These are phyloP conservation scores for Helicoverpa zea DNA, from an alignment of 1,140 invertebrate species.

Conservation along the genomic window DNA sequence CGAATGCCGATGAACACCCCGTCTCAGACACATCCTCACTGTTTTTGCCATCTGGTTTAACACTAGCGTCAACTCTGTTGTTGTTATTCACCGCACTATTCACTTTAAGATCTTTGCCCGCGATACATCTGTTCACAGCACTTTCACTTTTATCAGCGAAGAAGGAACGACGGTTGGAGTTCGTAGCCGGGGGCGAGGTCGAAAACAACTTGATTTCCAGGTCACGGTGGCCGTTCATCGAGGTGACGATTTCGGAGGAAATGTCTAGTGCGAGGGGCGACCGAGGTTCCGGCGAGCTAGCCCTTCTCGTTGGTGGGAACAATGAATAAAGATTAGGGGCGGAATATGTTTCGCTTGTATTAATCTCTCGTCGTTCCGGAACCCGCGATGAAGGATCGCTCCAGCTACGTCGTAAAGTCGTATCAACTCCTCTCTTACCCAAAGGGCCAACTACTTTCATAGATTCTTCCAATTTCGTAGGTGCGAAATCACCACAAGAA, in stretches of 20 bases:
- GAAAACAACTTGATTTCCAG: slow-evolving; percentile 93
- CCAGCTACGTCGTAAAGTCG: slow-evolving; percentile 88
- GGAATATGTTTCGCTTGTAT: slow-evolving; percentile 75
- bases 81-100: slow-evolving; percentile 80
- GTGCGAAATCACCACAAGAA: slow-evolving; percentile 82
- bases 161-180: slow-evolving; percentile 79
- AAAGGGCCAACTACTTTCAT: slow-evolving; percentile 83
- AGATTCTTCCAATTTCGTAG: slow-evolving; percentile 82
- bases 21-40: slow-evolving; percentile 75
- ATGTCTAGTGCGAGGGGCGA: slow-evolving; percentile 88
- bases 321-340: slow-evolving; percentile 83
- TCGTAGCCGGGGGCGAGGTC: slow-evolving; percentile 84
- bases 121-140: slow-evolving; percentile 79
- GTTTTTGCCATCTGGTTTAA: slow-evolving; percentile 68
- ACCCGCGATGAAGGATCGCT: slow-evolving; percentile 87
- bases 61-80: slow-evolving; percentile 72
- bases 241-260: slow-evolving; percentile 93
- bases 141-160: slow-evolving; percentile 84
- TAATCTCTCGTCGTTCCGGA: slow-evolving; percentile 74
- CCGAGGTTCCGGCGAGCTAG: slow-evolving; percentile 79
- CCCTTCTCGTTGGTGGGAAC: slow-evolving; percentile 86
- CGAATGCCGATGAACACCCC: slow-evolving; percentile 69
- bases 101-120: slow-evolving; percentile 73
- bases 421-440: slow-evolving; percentile 76
- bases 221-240: slow-evolving; percentile 92